phyloP scores from a whole-genome alignment of 2,888 invertebrate species.

The Masnerella sp. region DNA sequence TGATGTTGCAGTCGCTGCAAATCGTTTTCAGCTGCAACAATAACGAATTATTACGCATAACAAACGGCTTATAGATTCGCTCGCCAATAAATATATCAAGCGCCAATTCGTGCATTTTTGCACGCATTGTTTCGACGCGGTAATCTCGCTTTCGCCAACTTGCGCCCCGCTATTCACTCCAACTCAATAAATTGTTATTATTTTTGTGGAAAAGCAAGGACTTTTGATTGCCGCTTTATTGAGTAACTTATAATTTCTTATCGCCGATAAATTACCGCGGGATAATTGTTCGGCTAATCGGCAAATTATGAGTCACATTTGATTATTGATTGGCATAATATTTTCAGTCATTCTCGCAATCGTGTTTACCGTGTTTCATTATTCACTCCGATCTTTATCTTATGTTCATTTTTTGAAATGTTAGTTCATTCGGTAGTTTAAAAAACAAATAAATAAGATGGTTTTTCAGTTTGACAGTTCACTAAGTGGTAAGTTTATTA shows the following conservation, averaged over 20 bases:
- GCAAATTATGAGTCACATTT: not conserved
- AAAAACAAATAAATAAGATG: no score
- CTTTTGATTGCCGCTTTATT: slow-evolving; percentile 17
- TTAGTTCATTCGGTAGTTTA: no score
- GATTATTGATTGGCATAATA: slow-evolving; percentile 5
- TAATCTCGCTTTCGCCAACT: slow-evolving; percentile 24
- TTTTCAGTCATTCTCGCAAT: not conserved
- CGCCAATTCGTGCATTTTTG: slow-evolving; percentile 9
- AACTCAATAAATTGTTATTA: slow-evolving; percentile 14
- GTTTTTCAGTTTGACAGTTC: no score
- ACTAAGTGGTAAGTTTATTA: no score
- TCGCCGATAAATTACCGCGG: slow-evolving; percentile 14
- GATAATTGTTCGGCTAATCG: slow-evolving; percentile 17
- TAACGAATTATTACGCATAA: slow-evolving; percentile 40
- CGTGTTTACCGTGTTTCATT: no score
- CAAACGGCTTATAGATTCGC: slow-evolving; percentile 31
- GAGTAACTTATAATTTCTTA: slow-evolving; percentile 21
- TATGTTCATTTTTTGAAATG: no score
- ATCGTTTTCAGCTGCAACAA: slow-evolving; percentile 32
- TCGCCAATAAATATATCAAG: slow-evolving; percentile 26
- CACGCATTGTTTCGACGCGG: slow-evolving; percentile 14
- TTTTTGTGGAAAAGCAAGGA: slow-evolving; percentile 11
- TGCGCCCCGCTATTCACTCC: not conserved
- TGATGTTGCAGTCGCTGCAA: slow-evolving; percentile 38
- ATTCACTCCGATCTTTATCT: no score